Evolutionary conservation across 2,113 vertebrate species (phyloP).

Genomic region (Rynchops niger): DNA sequence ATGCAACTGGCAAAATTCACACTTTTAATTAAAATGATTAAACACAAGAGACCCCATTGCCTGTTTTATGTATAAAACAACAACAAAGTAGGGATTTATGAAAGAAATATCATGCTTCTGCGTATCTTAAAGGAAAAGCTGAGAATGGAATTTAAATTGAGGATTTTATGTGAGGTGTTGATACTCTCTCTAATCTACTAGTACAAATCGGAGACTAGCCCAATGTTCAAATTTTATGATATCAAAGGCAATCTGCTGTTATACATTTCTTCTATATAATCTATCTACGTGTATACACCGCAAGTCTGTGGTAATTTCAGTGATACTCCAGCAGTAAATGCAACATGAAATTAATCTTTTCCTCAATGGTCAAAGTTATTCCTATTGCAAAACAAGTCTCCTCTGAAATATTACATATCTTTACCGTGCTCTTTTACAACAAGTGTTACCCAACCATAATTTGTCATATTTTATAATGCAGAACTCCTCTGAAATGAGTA

Average conservation of each 20-base stretch:
- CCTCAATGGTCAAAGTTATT: neutral
- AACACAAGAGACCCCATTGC: conserved; percentile 62
- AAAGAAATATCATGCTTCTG: conserved; percentile 16
- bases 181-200: neutral
- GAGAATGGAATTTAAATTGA: conserved; percentile 16
- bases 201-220: neutral
- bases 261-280: neutral
- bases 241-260: neutral
- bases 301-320: neutral
- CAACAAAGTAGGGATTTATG: conserved; percentile 48
- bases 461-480: neutral
- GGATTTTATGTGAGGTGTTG: neutral
- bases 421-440: neutral
- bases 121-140: conserved; percentile 39
- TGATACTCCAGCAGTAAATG: neutral
- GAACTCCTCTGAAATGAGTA: neutral
- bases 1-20: conserved; percentile 33
- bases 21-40: conserved; percentile 47
- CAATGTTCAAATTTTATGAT: neutral
- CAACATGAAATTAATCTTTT: neutral
- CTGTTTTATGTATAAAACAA: conserved; percentile 57
- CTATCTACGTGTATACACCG: neutral
- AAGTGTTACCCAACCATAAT: neutral
- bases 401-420: neutral
- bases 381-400: neutral